Base-by-base conservation (phyloP, 64 coral and sea anemone genomes). In the Trachythela sp. region DNA sequence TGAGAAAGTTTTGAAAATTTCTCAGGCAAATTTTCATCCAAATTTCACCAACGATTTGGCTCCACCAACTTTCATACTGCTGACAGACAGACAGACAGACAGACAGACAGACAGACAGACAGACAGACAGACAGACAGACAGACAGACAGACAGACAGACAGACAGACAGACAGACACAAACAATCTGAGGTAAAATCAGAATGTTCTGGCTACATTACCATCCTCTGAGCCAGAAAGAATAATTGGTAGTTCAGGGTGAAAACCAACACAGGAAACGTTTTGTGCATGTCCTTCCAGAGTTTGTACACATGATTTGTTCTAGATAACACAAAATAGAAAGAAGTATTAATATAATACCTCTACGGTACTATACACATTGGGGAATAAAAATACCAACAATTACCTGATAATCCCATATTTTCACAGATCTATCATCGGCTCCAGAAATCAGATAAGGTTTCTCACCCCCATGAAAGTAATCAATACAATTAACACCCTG, bases 301-400 rank as follows among this genome's bases (percentile, higher is more conserved):
- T 98, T 48, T 98, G 95, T 7, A 98, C 95, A 98, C 95, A 98
- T 4, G 95, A 94, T 39, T 98, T 98, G 86, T 98, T 98, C 95
- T 98, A 43, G 0, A 75, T 70, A 32, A 72, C 2, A 39, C 30
- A 29, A 36, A 48, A 91, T 24, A 40, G 42, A 15, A 86, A 41
- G 5, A 64, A 20, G 5, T 6, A n/a, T 64, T 26, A 64, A n/a
- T 8, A 64, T 24, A n/a, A 20, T 52, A 52, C 22, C 49, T 1
- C 13, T 11, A 11, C 49, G 22, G 13, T 20, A 52, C 49, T 15
- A 52, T 15, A 52, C 22, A 27, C 15, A 64, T 83, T 83, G 18
- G 48, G 20, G 7, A 64, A 34, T 15, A 39, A 77, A 83, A n/a
- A 84, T 9, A 29, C 22, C n/a, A n/a, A n/a, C n/a, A n/a, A n/a